Evolutionary conservation across 2,797 vertebrate species (phyloP), one percentile per base, ranked within the genome.

Genomic region (Schizothorax lantsangensis): DNA sequence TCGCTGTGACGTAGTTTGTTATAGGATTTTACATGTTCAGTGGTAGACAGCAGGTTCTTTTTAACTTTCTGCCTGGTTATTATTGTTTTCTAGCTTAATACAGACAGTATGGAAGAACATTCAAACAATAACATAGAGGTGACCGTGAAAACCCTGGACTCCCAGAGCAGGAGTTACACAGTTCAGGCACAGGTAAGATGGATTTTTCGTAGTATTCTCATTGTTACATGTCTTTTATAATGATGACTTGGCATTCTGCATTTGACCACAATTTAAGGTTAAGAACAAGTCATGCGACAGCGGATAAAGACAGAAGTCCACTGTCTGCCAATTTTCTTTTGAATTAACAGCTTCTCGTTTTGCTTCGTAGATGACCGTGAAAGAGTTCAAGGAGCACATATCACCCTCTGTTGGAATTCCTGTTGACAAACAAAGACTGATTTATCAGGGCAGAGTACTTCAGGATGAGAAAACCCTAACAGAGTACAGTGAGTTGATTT

Each of bases 311-410:
- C 62, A 23, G 17, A 40, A n/a, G 62, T 78, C 38, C 4, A 10
- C 10, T 80, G 11, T 79, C 47, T 30, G 30, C 11, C 12, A 3
- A 4, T 47, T 72, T 6, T 19, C 1, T 26, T 36, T 73, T 59
- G 0, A 81, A 6, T 49, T 5, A 1, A 21, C 38, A 54, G 10
- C 43, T 47, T 54, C 45, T 77, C 4, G 40, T 2, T 83, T 75
- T n/a, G 1, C 40, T 77, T 84, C 7, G 62, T 69, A 98, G 97
- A 92, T 98, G 92, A 98, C 97, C 0, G 97, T 98, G 52, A 98
- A 96, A 87, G 97, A 97, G 81, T 98, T 98, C 90, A 98, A 98
- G 91, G 97, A 97, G 88, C 97, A 97, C 86, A 98, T 98, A 69
- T 95, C 97, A 0, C 91, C 95, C 11, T 96, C 97, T 0, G 97